Conservation (phyloP, 2,797 vertebrate genomes). For the Rhabdomys pumilio region DNA sequence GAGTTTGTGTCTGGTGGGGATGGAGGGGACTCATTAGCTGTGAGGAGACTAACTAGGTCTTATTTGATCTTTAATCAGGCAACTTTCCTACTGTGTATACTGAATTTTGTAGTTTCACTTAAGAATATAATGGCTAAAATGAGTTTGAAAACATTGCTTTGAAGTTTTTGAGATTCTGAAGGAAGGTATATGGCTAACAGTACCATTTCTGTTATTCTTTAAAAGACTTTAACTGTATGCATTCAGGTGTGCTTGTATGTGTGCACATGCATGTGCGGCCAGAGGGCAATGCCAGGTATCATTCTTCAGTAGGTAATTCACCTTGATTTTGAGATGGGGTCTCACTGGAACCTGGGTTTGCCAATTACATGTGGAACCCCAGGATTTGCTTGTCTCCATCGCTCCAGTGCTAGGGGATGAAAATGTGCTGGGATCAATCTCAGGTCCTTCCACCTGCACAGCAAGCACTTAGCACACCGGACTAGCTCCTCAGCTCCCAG, state of each 20-base stretch:
- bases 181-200: not conserved
- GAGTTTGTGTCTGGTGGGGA: not conserved
- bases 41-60: not conserved
- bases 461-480: not conserved
- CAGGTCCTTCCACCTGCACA: not conserved
- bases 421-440: not conserved
- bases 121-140: slow-evolving; percentile 56
- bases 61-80: not conserved
- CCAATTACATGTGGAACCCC: no score
- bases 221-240: not conserved
- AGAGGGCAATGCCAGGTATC: not conserved
- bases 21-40: not conserved
- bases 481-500: not conserved
- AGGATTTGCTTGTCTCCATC: not conserved
- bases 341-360: not conserved
- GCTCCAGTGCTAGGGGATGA: not conserved
- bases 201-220: not conserved
- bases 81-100: slow-evolving; percentile 1
- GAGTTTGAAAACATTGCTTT: slow-evolving; percentile 9
- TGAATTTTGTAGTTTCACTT: slow-evolving; percentile 46
- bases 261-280: no score
- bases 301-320: not conserved
- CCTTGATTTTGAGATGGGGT: not conserved
- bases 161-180: not conserved
- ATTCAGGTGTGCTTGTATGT: not conserved